A percentile compares a stretch with the other conserved stretches of the same genome.
Conservation (phyloP, 2,113 vertebrate genomes). For the Pleuronectes platessa region DNA sequence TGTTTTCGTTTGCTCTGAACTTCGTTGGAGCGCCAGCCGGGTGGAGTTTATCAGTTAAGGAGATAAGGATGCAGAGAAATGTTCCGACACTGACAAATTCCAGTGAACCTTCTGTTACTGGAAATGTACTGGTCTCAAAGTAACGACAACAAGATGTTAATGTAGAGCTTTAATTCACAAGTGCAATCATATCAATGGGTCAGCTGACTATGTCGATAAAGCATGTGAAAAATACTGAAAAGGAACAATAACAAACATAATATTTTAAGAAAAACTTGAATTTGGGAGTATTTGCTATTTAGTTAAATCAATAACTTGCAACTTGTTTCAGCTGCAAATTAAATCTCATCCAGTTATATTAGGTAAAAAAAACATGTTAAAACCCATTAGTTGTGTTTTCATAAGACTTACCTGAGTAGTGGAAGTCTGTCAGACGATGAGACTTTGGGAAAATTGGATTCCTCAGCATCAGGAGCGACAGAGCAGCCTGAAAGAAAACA, state of each 20-base stretch:
- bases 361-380: no score
- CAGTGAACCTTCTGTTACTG: background rate
- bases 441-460: constrained; percentile 83
- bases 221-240: background rate
- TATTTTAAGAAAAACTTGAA: background rate
- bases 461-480: constrained; percentile 90
- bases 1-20: background rate
- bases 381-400: background rate
- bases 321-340: no score
- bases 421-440: constrained; percentile 89
- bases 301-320: background rate
- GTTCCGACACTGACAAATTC: background rate
- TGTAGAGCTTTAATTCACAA: background rate
- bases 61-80: background rate
- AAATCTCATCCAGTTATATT: no score
- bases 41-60: background rate
- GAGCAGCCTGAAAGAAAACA: constrained; percentile 82
- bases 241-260: no score
- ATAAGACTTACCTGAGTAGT: constrained; percentile 91
- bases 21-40: background rate
- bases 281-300: background rate
- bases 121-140: background rate
- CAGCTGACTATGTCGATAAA: background rate
- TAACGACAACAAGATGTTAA: no score
- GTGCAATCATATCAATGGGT: background rate